phyloP scores from a whole-genome alignment of 30 jellyfish, hydroid and myxozoan species.

The Nemopilema nomurai region DNA sequence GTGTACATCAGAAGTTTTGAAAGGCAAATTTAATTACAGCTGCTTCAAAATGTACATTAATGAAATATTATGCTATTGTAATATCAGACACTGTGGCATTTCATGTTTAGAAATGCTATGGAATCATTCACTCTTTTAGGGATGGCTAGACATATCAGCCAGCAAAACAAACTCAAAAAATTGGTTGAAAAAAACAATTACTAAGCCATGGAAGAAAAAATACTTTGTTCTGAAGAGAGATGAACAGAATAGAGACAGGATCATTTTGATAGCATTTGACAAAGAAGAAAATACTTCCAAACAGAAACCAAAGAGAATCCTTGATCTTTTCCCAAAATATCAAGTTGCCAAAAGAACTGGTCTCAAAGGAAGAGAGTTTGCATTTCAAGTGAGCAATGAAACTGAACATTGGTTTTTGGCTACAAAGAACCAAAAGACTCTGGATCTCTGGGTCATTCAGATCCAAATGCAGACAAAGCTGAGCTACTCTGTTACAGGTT shows the following conservation, averaged over 20 bases:
- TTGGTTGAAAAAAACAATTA: constrained; percentile 63
- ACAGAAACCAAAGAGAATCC: constrained; percentile 48
- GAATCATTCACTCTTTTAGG: constrained; percentile 34
- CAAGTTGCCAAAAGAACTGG: constrained; percentile 66
- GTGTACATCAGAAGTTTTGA: background rate
- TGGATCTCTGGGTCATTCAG: constrained; percentile 89
- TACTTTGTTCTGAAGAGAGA: constrained; percentile 61
- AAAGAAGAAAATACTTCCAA: constrained; percentile 67
- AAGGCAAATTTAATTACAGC: background rate
- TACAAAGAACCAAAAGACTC: constrained; percentile 53
- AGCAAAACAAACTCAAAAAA: constrained; percentile 42
- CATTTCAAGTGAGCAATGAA: constrained; percentile 81
- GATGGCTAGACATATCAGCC: constrained; percentile 84
- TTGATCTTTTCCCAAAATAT: constrained; percentile 70
- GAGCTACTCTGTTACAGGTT: constrained; percentile 86
- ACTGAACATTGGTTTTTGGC: constrained; percentile 80
- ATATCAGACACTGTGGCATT: too few species aligned
- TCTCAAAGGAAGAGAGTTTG: constrained; percentile 70
- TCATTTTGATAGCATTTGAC: constrained; percentile 58
- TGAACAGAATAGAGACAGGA: constrained; percentile 46
- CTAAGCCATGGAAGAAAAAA: constrained; percentile 81
- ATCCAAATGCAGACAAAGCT: constrained; percentile 93
- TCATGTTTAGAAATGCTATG: background rate
- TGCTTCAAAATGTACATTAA: too few species aligned
- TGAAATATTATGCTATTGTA: too few species aligned